Conservation (phyloP, 2,113 vertebrate species). For the Paedocypris sp. region DNA sequence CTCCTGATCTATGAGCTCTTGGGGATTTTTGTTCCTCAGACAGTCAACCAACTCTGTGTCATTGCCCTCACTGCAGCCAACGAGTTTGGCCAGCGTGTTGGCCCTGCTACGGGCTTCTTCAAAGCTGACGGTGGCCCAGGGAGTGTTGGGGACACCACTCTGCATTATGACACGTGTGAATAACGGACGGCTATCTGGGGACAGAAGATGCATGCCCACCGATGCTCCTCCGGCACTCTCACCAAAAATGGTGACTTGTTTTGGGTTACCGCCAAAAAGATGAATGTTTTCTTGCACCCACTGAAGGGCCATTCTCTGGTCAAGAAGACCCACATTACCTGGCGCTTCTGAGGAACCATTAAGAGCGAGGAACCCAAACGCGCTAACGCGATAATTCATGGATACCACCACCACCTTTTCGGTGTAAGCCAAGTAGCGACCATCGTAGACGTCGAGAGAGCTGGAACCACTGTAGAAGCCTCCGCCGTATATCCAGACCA, state of each 20-base stretch:
- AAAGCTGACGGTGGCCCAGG: constrained; percentile 73
- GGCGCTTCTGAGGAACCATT: constrained; percentile 78
- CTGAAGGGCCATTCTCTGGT: constrained; percentile 77
- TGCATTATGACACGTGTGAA: constrained; percentile 79
- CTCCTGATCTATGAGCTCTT: constrained; percentile 73
- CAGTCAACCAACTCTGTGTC: constrained; percentile 75
- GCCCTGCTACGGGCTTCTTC: constrained; percentile 73
- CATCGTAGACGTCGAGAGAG: constrained; percentile 83
- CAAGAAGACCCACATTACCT: constrained; percentile 78
- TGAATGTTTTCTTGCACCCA: constrained; percentile 79
- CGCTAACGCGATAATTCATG: constrained; percentile 82
- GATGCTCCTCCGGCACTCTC: constrained; percentile 84
- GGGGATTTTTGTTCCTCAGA: constrained; percentile 60
- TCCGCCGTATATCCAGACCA: constrained; percentile 89
- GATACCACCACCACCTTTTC: constrained; percentile 77
- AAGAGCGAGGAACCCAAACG: constrained; percentile 78
- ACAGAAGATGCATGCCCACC: constrained; percentile 73
- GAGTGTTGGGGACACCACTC: constrained; percentile 76
- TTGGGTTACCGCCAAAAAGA: constrained; percentile 76
- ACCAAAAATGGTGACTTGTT: constrained; percentile 79
- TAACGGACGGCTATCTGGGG: constrained; percentile 64
- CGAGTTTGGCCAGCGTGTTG: constrained; percentile 56
- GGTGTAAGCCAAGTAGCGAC: constrained; percentile 71
- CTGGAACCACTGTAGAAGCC: constrained; percentile 84
- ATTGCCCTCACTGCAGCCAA: constrained; percentile 69